Percentiles rank a stretch among this genome's conserved stretches.
Conservation (phyloP, 2,797 vertebrate species). For the Sebastes hopkinsi region DNA sequence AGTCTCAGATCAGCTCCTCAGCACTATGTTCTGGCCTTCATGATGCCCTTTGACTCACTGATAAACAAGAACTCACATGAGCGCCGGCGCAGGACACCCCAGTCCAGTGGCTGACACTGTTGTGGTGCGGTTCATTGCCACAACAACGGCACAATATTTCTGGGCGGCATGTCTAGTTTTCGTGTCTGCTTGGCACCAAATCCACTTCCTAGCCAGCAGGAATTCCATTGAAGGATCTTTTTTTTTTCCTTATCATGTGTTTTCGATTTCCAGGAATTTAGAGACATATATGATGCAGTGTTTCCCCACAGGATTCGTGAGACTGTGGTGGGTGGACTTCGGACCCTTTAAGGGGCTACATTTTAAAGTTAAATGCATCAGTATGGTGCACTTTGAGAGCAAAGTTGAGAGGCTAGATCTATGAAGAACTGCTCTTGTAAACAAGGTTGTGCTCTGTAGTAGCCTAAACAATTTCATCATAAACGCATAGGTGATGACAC, state of each 20-base stretch:
- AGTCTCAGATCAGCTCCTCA: slow-evolving; percentile 8
- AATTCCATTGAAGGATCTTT: slow-evolving; percentile 38
- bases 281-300: slow-evolving; percentile 33
- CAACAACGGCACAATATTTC: slow-evolving; percentile 64
- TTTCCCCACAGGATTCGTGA: background rate
- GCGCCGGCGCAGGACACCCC: slow-evolving; percentile 13
- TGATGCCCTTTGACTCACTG: background rate
- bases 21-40: background rate
- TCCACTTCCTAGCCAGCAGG: slow-evolving; percentile 38
- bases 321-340: background rate
- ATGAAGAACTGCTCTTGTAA: background rate
- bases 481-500: background rate
- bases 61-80: slow-evolving; percentile 39
- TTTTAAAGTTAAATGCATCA: background rate
- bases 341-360: background rate
- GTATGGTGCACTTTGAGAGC: background rate
- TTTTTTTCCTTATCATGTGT: slow-evolving; percentile 58
- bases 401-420: background rate
- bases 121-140: slow-evolving; percentile 57
- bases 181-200: slow-evolving; percentile 57
- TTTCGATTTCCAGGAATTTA: slow-evolving; percentile 56
- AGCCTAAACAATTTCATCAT: background rate
- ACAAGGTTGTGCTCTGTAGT: background rate
- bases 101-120: slow-evolving; percentile 45
- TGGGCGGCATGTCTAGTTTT: slow-evolving; percentile 54